Base-by-base conservation (phyloP, 2,113 vertebrate species). In the Oxyura jamaicensis region DNA sequence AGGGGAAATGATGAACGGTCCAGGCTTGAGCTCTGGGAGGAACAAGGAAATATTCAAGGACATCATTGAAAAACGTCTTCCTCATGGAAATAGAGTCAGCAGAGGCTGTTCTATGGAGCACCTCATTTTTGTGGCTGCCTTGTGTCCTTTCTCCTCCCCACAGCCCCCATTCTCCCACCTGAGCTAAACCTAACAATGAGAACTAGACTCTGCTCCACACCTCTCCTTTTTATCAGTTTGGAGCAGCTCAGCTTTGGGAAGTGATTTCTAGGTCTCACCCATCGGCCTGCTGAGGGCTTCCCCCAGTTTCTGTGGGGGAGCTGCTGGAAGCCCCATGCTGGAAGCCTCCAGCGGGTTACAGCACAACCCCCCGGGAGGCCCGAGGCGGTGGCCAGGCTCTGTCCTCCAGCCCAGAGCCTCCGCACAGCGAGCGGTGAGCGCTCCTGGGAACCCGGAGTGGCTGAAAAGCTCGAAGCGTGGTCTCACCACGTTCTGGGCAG, bases 81-180 rank as follows among this genome's bases (percentile, higher is more conserved):
- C 44, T 75, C 0, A 0, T 36, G 13, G 35, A 71, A 87, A 2
- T 17, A 3, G 50, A 81, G 31, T 22, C n/a, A 60, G 31, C 36
- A 92, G 60, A 94, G 31, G 31, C 26, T 52, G 21, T 58, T 92
- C 31, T 5, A 2, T 21, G 20, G 15, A 87, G 8, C 10, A 22
- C 8, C 35, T 25, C 60, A 4, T 35, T 63, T 68, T 60, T 48
- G 66, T 48, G 41, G 17, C 50, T 62, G 12, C 11, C 46, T 35
- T 44, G 7, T 23, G 21, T 14, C 10, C 26, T 52, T 83, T 46
- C 31, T 39, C 33, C 52, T 68, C 60, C 36, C 65, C 17, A 10
- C 53, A 3, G 22, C 13, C 9, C 62, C 48, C 48, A 52, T 69
- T 39, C 44, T 52, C 18, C 46, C 36, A 28, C 50, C 33, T 14